Evolutionary conservation across 2,888 invertebrate species (phyloP), one percentile per base, ranked within the genome.

Genomic region (Troilus luridus): DNA sequence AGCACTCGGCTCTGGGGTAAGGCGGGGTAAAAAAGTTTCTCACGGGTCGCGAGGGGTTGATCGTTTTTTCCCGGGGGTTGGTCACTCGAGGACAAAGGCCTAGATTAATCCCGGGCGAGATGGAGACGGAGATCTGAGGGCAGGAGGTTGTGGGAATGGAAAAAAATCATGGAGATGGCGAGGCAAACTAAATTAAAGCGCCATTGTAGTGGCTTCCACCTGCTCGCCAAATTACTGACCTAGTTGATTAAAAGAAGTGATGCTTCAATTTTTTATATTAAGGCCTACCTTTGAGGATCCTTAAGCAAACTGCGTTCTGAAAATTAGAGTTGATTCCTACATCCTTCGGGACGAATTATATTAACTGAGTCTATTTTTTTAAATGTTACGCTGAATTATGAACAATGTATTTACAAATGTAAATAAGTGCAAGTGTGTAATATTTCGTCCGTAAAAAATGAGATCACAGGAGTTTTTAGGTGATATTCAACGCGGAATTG

Each of bases 41-140:
- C 85, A 85, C 85, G 85, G 85, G 85, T 58, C 85, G 85, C 56
- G 85, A 85, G 85, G 85, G 85, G 85, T 85, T 85, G 85, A 85
- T 85, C 85, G 85, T 85, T 85, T 85, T 85, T 85, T 85, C 85
- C 56, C 21, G 56, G n/a, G 85, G 85, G 56, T 85, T 85, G 85
- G 85, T 85, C 85, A 85, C 85, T 85, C 21, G 56, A 85, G 85
- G 85, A 85, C 85, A 85, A 85, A 85, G 85, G n/a, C 85, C 85
- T 58, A 85, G 85, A 85, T 85, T 85, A 85, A 85, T 85, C 85
- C 85, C 56, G 56, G 27, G 17, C 56, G 56, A 85, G 85, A 85
- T 85, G 85, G 85, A 85, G 85, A 85, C 54, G 54, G 85, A 54
- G 85, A 85, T 85, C 56, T 85, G 54, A 58, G 56, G 85, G 85